Base-by-base conservation (phyloP, 2,797 vertebrate species). In the Pteronotus mesoamericanus region DNA sequence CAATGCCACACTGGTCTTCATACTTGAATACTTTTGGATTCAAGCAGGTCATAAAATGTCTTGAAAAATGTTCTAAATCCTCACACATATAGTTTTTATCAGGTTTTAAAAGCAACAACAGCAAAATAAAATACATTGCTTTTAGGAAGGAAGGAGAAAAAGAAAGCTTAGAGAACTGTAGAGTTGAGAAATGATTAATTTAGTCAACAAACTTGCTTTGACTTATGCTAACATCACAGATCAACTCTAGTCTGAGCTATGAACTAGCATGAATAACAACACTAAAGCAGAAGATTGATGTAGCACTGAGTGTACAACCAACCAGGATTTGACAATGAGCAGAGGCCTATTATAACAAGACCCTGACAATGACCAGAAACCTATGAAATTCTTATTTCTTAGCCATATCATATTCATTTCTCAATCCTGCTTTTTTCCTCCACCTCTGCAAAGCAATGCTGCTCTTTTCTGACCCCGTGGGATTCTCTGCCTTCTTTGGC, bases 401-500 rank as follows among this genome's bases (percentile, higher is more conserved):
- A n/a, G 32, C 64, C 19, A 10, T 29, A 18, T 8, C 24, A 29
- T 55, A 21, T 12, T 69, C 9, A 34, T 55, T 22, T 77, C 68
- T 88, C n/a, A 6, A 8, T 69, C n/a, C 22, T 1, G 15, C 48
- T 74, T n/a, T 94, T 29, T 64, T 68, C 24, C 24, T 77, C 26
- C 69, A 42, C 39, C 32, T 80, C 69, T 74, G 22, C 37, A 85
- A 53, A 88, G 66, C 46, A 24, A 1, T 61, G 24, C 44, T 48
- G 24, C 12, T 3, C n/a, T 18, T 61, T 72, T 64, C 61, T 78
- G n/a, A 72, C 37, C 46, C 85, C 15, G 0, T 78, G 93, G 93
- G 94, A 96, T 91, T 89, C 79, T 72, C 82, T 87, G 77, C 75
- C 55, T 78, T 55, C 53, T 86, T 94, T 95, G 89, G 75, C 93